Evolutionary conservation across 2,888 invertebrate species (phyloP).

Genomic region (Penaeus monodon): DNA sequence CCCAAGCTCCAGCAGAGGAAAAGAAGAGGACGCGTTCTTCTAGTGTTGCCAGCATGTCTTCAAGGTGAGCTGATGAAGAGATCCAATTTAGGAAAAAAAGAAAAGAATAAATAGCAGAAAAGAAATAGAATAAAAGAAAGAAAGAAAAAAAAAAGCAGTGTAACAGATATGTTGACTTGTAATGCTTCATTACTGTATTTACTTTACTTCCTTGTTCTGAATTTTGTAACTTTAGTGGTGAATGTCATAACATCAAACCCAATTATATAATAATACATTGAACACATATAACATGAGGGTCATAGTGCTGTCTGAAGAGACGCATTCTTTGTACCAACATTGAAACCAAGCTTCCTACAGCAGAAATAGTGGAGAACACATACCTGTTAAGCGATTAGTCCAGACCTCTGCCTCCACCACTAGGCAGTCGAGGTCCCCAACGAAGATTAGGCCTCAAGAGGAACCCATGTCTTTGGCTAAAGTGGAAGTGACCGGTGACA

Average conservation of each 20-base stretch:
- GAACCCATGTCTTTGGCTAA: constrained; percentile 21
- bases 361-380: constrained; percentile 41
- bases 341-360: not conserved
- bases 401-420: constrained; percentile 11
- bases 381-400: constrained; percentile 38
- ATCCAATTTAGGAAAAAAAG: too few relatives aligned
- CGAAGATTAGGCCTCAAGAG: constrained; percentile 48
- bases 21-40: constrained; percentile 51
- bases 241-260: too few relatives aligned
- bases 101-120: too few relatives aligned
- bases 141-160: too few relatives aligned
- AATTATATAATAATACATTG: too few relatives aligned
- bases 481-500: constrained; percentile 31
- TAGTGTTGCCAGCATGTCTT: constrained; percentile 47
- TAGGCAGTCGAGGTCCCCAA: constrained; percentile 39
- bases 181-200: too few relatives aligned
- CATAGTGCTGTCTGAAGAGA: too few relatives aligned
- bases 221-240: too few relatives aligned
- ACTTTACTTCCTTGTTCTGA: too few relatives aligned
- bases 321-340: not conserved
- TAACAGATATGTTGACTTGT: too few relatives aligned
- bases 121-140: too few relatives aligned
- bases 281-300: too few relatives aligned
- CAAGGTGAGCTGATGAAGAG: constrained; percentile 22
- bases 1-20: constrained; percentile 62